Percentiles rank a stretch among this genome's conserved stretches.
These are phyloP conservation scores for Coturnix japonica DNA, from an alignment of 2,113 vertebrate species.

Conservation along the genomic window DNA sequence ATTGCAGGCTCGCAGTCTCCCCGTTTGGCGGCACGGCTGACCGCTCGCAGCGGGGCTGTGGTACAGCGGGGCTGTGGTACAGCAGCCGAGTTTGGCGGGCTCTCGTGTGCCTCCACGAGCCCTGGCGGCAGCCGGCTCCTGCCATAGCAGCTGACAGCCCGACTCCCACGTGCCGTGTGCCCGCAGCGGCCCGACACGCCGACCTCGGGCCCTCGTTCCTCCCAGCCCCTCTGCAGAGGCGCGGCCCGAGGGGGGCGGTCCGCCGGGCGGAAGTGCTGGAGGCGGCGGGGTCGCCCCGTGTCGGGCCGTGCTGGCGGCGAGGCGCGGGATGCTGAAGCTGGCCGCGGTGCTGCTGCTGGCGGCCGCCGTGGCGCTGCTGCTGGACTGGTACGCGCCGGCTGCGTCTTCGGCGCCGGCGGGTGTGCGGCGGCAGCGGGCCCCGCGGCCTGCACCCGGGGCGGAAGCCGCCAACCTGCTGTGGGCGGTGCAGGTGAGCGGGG, in stretches of 20 bases:
- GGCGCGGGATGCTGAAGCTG: conserved; percentile 22
- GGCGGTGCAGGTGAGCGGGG: conserved; percentile 85
- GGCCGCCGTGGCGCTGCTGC: conserved; percentile 77
- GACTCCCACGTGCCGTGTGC: no score
- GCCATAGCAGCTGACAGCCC: accelerated
- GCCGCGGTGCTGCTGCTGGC: conserved; percentile 74
- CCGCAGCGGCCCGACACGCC: no score
- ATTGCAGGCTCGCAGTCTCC: background rate
- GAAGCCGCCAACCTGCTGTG: conserved; percentile 82
- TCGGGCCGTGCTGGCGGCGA: background rate
- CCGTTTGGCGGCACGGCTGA: accelerated
- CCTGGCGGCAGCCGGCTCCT: background rate
- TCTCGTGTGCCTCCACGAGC: background rate
- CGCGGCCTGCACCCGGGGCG: conserved; percentile 65
- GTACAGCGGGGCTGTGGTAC: background rate
- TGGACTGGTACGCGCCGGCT: conserved; percentile 80
- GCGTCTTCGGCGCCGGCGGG: conserved; percentile 30
- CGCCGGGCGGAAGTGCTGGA: background rate
- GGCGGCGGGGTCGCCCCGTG: background rate
- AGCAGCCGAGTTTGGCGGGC: background rate
- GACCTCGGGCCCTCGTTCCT: background rate
- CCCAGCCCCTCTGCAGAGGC: background rate
- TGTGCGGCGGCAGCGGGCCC: conserved; percentile 42
- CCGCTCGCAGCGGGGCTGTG: background rate
- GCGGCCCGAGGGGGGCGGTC: background rate